These are phyloP conservation scores for Sebastes matsubarae DNA, from an alignment of 2,797 vertebrate genomes.

Conservation along the genomic window DNA sequence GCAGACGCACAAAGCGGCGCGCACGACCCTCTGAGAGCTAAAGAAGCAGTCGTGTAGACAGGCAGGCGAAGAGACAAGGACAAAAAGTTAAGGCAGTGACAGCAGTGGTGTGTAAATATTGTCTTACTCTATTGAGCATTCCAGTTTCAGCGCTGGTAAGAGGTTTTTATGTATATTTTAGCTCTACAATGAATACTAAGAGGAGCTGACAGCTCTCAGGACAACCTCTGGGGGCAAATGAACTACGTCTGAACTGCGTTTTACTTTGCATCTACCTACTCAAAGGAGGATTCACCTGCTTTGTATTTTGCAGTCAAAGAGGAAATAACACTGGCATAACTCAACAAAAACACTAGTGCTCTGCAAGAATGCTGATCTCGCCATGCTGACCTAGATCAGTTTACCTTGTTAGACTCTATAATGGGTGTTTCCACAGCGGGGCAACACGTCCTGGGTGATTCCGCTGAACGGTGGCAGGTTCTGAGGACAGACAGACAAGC, in stretches of 20 bases:
- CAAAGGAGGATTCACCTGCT: conserved; percentile 3
- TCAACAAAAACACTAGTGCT: background rate
- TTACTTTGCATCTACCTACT: background rate
- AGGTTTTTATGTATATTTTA: conserved; percentile 39
- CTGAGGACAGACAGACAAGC: conserved; percentile 51
- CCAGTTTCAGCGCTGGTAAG: background rate
- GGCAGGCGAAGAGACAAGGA: conserved; percentile 16
- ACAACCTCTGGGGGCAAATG: background rate
- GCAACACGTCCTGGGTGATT: conserved; percentile 83
- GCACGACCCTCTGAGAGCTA: background rate
- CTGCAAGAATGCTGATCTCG: background rate
- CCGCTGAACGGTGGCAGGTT: conserved; percentile 81
- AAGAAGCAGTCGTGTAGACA: background rate
- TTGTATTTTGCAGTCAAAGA: conserved; percentile 1
- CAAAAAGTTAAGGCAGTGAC: conserved; percentile 16
- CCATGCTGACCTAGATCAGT: conserved; percentile 36
- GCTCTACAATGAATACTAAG: conserved; percentile 34
- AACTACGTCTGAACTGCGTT: conserved; percentile 26
- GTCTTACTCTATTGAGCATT: background rate
- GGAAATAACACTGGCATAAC: background rate
- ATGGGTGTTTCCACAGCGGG: conserved; percentile 78
- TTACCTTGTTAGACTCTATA: conserved; percentile 84
- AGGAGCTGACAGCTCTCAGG: conserved; percentile 15
- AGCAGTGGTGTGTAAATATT: conserved; percentile 13
- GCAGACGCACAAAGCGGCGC: background rate